Conservation (phyloP, 2,888 invertebrate genomes). For the Steinernema hermaphroditum region DNA sequence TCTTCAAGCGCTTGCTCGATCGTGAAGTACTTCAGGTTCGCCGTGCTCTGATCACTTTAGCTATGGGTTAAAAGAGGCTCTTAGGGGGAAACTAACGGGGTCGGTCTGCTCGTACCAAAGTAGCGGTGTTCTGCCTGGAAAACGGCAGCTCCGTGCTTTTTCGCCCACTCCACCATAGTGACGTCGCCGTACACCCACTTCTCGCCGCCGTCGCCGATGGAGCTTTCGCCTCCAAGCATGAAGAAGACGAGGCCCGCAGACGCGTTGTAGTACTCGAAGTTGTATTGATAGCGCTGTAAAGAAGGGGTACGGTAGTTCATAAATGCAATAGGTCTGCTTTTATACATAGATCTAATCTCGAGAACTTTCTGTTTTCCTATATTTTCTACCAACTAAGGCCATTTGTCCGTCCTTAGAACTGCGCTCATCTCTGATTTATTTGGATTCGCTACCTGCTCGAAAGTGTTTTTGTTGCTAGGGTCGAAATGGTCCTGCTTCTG, state of each 20-base stretch:
- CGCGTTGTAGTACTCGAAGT: constrained; percentile 39
- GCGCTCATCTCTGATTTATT: too few relatives aligned
- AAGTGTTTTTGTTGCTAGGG: not conserved
- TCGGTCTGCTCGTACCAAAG: constrained; percentile 50
- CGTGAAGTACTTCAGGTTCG: constrained; percentile 32
- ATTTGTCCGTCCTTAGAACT: too few relatives aligned
- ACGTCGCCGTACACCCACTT: constrained; percentile 11
- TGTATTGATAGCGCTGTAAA: constrained; percentile 52
- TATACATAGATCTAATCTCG: too few relatives aligned
- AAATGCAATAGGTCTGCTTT: too few relatives aligned
- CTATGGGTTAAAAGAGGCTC: not conserved
- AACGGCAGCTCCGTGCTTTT: constrained; percentile 49
- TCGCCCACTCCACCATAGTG: constrained; percentile 36
- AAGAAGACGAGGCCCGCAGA: constrained; percentile 47
- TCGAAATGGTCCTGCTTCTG: constrained; percentile 4
- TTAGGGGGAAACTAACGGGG: constrained; percentile 33
- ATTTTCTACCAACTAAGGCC: too few relatives aligned
- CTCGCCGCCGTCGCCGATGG: not conserved
- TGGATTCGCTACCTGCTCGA: not conserved
- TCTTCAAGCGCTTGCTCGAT: constrained; percentile 34
- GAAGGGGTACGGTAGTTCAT: too few relatives aligned
- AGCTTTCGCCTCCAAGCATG: constrained; percentile 47
- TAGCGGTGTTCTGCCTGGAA: constrained; percentile 54
- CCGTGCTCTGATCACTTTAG: constrained; percentile 55
- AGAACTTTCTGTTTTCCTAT: too few relatives aligned